Evolutionary conservation across 2,797 vertebrate genomes (phyloP).

Genomic region (Pachyuromys duprasi): DNA sequence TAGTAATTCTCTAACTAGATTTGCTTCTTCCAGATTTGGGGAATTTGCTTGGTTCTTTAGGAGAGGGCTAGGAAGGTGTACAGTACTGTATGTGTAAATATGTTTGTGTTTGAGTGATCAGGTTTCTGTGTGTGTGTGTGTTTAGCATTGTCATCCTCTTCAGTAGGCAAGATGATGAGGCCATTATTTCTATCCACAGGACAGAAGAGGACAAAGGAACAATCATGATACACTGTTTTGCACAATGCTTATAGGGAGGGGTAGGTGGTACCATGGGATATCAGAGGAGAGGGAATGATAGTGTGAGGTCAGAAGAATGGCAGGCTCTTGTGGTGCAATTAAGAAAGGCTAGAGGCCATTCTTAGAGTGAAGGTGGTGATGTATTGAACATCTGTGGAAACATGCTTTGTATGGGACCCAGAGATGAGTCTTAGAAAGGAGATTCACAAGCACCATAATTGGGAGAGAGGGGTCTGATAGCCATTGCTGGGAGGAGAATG

Average conservation of each 20-base stretch:
- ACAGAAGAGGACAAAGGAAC: background rate
- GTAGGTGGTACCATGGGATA: too few relatives aligned
- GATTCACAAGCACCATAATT: background rate
- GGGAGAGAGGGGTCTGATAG: background rate
- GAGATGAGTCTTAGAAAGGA: background rate
- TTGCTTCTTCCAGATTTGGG: background rate
- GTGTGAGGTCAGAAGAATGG: background rate
- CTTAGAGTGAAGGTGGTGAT: background rate
- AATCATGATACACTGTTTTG: accelerated
- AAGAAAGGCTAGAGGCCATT: background rate
- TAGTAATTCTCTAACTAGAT: background rate
- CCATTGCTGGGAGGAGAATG: too few relatives aligned
- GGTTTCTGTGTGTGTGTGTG: background rate
- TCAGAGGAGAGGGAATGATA: background rate
- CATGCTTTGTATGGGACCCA: background rate
- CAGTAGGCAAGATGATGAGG: background rate
- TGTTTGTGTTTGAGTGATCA: too few relatives aligned
- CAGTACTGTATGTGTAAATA: background rate
- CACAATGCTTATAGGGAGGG: accelerated
- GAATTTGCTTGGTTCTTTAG: background rate
- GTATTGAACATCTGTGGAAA: too few relatives aligned
- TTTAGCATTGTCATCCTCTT: background rate
- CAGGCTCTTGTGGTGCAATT: background rate
- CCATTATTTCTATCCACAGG: background rate
- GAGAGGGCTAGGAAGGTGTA: background rate